Conservation (phyloP, 2,797 vertebrate species). For the Acanthornis magna region DNA sequence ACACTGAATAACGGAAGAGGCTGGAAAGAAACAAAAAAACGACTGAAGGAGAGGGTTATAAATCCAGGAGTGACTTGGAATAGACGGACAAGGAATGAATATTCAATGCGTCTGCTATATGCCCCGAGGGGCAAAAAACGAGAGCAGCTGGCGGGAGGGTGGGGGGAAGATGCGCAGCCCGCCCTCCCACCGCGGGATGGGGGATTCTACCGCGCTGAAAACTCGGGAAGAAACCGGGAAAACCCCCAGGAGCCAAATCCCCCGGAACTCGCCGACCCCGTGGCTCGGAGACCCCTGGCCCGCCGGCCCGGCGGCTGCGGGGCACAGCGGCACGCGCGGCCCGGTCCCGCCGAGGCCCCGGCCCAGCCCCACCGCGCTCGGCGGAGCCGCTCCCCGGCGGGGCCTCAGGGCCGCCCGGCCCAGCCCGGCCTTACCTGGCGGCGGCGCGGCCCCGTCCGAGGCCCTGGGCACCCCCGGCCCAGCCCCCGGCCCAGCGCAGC, state of each 20-base stretch:
- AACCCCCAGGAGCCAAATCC: neutral
- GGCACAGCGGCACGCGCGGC: neutral
- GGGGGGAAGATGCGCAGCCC: accelerated
- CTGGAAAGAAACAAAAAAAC: neutral
- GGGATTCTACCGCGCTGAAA: neutral
- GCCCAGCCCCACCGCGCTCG: neutral
- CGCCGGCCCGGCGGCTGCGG: neutral
- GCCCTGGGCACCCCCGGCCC: neutral
- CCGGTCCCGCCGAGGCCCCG: neutral
- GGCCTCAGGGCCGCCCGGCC: no score
- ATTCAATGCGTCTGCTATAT: neutral
- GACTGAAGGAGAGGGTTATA: neutral
- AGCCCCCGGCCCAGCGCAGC: neutral
- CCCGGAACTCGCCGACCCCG: neutral
- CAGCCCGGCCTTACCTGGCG: neutral
- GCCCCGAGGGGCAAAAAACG: neutral
- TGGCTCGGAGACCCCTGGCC: neutral
- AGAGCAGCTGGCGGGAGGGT: neutral
- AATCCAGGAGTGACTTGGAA: neutral
- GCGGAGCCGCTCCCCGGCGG: neutral
- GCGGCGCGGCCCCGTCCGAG: neutral
- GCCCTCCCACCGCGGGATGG: accelerated
- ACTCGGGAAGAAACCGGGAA: accelerated
- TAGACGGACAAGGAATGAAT: neutral
- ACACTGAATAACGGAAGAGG: neutral